Conservation (phyloP, 2,888 invertebrate genomes). For the Salticus scenicus region DNA sequence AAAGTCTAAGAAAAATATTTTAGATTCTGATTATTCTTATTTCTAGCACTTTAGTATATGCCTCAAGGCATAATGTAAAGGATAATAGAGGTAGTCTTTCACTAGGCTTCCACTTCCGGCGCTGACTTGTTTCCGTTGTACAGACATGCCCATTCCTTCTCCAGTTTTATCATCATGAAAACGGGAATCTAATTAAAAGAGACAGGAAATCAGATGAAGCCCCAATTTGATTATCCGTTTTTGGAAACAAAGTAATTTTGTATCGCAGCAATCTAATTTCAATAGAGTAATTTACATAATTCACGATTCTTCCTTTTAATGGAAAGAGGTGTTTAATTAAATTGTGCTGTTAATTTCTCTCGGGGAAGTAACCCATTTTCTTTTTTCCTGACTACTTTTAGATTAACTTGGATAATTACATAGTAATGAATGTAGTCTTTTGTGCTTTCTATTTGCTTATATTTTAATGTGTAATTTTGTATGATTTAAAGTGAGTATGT, state of each 20-base stretch:
- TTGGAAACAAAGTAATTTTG: not conserved
- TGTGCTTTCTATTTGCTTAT: no score
- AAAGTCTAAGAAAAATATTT: no score
- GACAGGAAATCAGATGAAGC: slow-evolving; percentile 1
- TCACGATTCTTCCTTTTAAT: not conserved
- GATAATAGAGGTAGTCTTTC: slow-evolving; percentile 70
- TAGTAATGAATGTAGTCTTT: no score
- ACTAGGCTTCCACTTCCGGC: slow-evolving; percentile 69
- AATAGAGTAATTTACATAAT: not conserved
- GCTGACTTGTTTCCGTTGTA: slow-evolving; percentile 67
- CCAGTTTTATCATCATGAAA: slow-evolving; percentile 63
- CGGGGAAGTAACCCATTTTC: not conserved
- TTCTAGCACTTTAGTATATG: slow-evolving; percentile 68
- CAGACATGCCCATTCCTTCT: slow-evolving; percentile 70
- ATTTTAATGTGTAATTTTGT: no score
- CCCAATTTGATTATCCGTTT: not conserved
- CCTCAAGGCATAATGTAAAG: slow-evolving; percentile 71
- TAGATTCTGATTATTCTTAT: slow-evolving; percentile 55
- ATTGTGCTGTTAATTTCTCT: not conserved
- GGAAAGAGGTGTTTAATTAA: not conserved
- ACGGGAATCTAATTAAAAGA: slow-evolving; percentile 54
- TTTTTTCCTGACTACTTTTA: no score
- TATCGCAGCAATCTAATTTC: not conserved
- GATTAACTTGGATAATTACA: no score
- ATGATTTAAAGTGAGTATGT: no score